These are phyloP conservation scores for Alfaro cultratus DNA, from an alignment of 2,797 vertebrate species.

Conservation along the genomic window DNA sequence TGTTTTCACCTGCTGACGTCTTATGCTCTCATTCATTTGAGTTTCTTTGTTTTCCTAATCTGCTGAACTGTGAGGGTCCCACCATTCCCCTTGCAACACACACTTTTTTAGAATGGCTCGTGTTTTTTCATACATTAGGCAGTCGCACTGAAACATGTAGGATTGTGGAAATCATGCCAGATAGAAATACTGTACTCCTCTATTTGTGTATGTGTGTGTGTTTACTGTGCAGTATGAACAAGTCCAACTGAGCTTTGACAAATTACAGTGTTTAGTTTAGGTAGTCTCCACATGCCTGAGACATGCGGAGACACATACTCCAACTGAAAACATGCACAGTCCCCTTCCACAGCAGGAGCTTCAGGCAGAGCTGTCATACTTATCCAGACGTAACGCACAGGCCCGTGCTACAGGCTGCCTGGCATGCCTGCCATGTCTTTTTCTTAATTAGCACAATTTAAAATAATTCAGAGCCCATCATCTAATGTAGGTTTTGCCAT, in stretches of 20 bases:
- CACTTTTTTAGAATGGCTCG: not conserved
- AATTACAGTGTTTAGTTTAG: conserved; percentile 40
- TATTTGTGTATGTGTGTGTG: not conserved
- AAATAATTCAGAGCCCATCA: not conserved
- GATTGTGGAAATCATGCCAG: conserved; percentile 9
- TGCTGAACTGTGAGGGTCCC: not conserved
- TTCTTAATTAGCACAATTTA: conserved; percentile 1
- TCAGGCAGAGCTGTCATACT: conserved; percentile 31
- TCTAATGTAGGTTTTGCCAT: not conserved
- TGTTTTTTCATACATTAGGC: conserved; percentile 15
- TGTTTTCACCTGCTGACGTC: not conserved
- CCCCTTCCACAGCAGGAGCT: conserved; percentile 6
- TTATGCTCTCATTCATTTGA: not conserved
- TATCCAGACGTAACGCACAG: conserved; percentile 16
- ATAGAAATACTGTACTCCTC: conserved; percentile 2
- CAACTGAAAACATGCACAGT: not conserved
- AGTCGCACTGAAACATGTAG: not conserved
- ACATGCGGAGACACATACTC: conserved; percentile 1
- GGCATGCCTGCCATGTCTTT: not conserved
- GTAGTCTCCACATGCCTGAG: conserved; percentile 19
- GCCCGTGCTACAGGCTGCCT: not conserved
- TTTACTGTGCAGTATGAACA: conserved; percentile 15
- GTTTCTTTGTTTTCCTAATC: not conserved
- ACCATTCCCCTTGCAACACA: not conserved
- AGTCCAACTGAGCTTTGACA: conserved; percentile 34